phyloP scores from a whole-genome alignment of 2,113 vertebrate species.

The Ctenodactylus gundi region DNA sequence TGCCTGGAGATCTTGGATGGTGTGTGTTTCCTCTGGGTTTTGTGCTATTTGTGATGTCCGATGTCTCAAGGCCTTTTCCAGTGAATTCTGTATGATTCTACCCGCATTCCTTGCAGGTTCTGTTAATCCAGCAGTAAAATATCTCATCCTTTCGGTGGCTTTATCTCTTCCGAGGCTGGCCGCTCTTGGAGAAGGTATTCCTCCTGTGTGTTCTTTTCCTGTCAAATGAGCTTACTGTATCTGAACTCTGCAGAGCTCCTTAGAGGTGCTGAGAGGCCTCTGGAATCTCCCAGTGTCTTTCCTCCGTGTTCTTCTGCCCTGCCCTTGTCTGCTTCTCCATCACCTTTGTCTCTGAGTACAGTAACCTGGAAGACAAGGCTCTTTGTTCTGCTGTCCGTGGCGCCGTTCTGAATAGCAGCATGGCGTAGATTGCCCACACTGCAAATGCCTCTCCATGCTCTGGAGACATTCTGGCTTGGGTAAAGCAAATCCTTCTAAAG shows the following conservation, averaged over 20 bases:
- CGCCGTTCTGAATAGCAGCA: not conserved
- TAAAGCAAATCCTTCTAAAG: not conserved
- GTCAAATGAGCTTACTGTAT: not conserved
- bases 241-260: not conserved
- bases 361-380: not conserved
- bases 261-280: not conserved
- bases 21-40: not conserved
- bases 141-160: not conserved
- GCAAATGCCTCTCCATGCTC: not conserved
- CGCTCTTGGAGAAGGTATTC: not conserved
- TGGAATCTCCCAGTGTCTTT: not conserved
- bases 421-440: not conserved
- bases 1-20: not conserved
- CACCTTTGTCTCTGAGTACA: not conserved
- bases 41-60: not conserved
- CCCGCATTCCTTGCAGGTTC: not conserved
- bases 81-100: not conserved
- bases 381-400: not conserved
- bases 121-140: not conserved
- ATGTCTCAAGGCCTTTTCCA: not conserved
- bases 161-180: not conserved
- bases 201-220: not conserved
- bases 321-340: not conserved
- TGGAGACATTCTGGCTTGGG: conserved; percentile 18
- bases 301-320: not conserved